phyloP scores from a whole-genome alignment of 2,113 vertebrate genomes.

The Cygnus atratus region DNA sequence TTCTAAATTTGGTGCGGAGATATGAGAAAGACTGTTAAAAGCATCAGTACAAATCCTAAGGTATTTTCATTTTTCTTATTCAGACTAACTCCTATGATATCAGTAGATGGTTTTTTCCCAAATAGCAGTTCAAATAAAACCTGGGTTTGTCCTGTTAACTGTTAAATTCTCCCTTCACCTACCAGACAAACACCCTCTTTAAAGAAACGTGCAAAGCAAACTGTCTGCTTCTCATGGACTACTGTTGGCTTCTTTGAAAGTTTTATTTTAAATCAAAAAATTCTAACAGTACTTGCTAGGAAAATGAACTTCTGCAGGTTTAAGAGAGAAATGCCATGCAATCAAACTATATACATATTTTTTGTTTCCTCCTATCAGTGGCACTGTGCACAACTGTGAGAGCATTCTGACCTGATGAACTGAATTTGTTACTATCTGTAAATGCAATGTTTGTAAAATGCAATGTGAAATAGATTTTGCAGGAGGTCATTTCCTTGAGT shows the following conservation, averaged over 20 bases:
- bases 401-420: slow-evolving; percentile 17
- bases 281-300: neutral
- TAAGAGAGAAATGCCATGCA: slow-evolving; percentile 35
- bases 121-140: neutral
- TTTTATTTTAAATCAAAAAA: slow-evolving; percentile 34
- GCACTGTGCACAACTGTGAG: neutral
- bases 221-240: neutral
- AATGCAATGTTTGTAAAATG: slow-evolving; percentile 29
- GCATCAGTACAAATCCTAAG: neutral
- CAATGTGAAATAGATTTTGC: slow-evolving; percentile 40
- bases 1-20: neutral
- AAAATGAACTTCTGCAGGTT: neutral
- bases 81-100: neutral
- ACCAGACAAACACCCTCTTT: neutral
- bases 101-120: neutral
- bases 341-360: slow-evolving; percentile 25
- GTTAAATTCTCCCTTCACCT: neutral
- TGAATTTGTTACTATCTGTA: slow-evolving; percentile 6
- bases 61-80: neutral
- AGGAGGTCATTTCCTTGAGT: slow-evolving; percentile 37
- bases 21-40: neutral
- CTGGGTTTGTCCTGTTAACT: neutral
- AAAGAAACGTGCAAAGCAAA: slow-evolving; percentile 18
- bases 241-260: neutral
- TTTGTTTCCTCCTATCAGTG: neutral